phyloP scores from a whole-genome alignment of 2,888 invertebrate species.

The Eilema depressum region DNA sequence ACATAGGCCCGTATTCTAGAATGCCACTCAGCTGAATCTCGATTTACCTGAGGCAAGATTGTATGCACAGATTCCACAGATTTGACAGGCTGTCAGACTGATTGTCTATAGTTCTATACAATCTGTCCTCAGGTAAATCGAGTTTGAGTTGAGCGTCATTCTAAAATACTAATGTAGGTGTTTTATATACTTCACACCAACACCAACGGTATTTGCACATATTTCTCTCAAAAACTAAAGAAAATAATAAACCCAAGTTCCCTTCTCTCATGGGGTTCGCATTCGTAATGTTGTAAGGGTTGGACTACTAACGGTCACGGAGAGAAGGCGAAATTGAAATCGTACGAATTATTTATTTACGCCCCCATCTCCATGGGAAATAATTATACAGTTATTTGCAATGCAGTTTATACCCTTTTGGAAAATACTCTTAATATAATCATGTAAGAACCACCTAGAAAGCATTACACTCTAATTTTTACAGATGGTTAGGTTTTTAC shows the following conservation, averaged over 20 bases:
- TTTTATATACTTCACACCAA: too few relatives aligned
- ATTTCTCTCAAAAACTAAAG: neutral
- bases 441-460: neutral
- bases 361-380: neutral
- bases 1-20: too few relatives aligned
- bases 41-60: too few relatives aligned
- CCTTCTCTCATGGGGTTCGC: slow-evolving; percentile 4
- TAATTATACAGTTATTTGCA: slow-evolving; percentile 1
- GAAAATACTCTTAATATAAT: neutral
- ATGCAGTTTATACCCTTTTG: neutral
- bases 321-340: neutral
- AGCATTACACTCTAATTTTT: too few relatives aligned
- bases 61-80: too few relatives aligned
- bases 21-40: too few relatives aligned
- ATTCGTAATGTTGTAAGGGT: neutral
- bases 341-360: neutral
- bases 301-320: neutral
- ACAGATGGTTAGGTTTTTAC: too few relatives aligned
- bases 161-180: too few relatives aligned
- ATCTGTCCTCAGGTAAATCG: too few relatives aligned
- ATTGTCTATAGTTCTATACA: too few relatives aligned
- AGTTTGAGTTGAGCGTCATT: too few relatives aligned
- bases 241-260: neutral
- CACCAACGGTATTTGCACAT: neutral
- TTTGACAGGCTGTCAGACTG: too few relatives aligned